A percentile compares a stretch with the other conserved stretches of the same genome.
These are phyloP conservation scores for Blastobasis adustella DNA, from an alignment of 2,888 invertebrate species.

Conservation along the genomic window DNA sequence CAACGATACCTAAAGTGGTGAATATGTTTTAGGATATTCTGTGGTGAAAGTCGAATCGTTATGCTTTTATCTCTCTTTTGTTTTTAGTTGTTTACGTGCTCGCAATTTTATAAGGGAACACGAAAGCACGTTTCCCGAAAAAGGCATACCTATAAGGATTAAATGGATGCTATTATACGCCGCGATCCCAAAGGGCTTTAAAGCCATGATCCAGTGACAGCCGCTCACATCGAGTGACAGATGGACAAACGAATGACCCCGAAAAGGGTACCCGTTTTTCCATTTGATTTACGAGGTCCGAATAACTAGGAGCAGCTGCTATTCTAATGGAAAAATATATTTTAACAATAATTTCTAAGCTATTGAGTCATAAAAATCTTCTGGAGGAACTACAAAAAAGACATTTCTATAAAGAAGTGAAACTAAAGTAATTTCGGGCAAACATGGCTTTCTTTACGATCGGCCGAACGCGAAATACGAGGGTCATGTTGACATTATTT, in stretches of 20 bases:
- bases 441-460: conserved; percentile 32
- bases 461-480: conserved; percentile 35
- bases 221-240: not conserved
- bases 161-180: too few species aligned
- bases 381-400: conserved; percentile 11
- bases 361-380: conserved; percentile 18
- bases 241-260: conserved; percentile 2
- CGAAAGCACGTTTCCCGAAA: not conserved
- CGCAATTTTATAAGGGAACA: not conserved
- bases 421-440: conserved; percentile 30
- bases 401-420: conserved; percentile 19
- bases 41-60: not conserved
- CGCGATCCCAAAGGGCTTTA: not conserved
- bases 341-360: conserved; percentile 1
- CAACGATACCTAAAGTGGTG: conserved; percentile 42
- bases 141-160: too few species aligned
- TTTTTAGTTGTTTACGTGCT: conserved; percentile 4
- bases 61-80: not conserved
- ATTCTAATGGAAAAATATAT: conserved; percentile 1
- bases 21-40: conserved; percentile 22
- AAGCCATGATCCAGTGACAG: not conserved
- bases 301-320: not conserved
- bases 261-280: not conserved
- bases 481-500: conserved; percentile 37
- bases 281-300: conserved; percentile 1